These are phyloP conservation scores for Panulirus ornatus DNA, from an alignment of 1,140 invertebrate genomes.

Conservation along the genomic window DNA sequence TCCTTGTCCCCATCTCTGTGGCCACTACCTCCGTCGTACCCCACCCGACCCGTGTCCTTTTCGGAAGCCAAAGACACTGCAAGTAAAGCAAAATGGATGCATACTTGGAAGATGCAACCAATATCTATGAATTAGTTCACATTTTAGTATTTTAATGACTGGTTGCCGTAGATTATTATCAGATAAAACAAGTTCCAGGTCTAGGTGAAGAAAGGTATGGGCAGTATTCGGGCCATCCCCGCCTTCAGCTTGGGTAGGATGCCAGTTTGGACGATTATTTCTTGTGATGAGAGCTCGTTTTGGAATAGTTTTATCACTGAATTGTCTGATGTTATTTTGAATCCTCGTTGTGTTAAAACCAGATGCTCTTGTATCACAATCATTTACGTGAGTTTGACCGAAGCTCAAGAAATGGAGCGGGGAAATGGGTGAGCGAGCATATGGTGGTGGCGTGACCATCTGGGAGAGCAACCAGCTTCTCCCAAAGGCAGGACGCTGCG, in stretches of 20 bases:
- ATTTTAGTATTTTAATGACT: no score
- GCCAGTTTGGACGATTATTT: background rate
- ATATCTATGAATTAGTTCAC: no score
- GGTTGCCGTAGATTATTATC: no score
- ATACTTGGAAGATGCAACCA: no score
- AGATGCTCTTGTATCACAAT: background rate
- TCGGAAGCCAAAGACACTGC: no score
- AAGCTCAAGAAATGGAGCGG: background rate
- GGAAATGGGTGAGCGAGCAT: background rate
- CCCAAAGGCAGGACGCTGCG: background rate
- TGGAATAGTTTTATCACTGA: no score
- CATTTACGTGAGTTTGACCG: background rate
- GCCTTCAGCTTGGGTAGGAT: background rate
- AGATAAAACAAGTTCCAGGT: background rate
- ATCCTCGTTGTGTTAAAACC: no score
- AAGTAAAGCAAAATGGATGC: no score
- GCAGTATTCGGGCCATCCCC: background rate
- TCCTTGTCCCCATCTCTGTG: background rate
- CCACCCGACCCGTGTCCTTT: no score
- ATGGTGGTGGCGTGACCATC: background rate
- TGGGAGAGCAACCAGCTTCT: background rate
- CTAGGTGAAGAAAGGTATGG: no score
- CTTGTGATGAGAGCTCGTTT: no score
- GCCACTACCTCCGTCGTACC: background rate
- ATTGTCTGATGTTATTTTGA: no score